Conservation (phyloP, 2,888 invertebrate genomes). For the Drosophila longiperda region DNA sequence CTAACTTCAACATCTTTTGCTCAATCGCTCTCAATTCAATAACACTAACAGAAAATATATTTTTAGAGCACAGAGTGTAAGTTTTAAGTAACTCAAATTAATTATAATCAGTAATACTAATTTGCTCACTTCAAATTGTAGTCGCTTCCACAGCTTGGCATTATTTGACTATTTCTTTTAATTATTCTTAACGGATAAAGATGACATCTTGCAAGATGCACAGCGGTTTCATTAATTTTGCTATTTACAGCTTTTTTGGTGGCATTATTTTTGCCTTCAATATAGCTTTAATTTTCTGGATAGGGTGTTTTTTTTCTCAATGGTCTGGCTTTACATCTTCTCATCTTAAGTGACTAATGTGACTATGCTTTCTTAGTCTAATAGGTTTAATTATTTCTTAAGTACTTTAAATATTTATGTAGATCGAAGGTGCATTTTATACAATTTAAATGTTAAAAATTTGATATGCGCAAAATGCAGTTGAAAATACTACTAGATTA, state of each 20-base stretch:
- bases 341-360: constrained; percentile 50
- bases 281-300: neutral
- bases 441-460: constrained; percentile 68
- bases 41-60: neutral
- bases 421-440: constrained; percentile 56
- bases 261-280: constrained; percentile 5
- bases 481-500: constrained; percentile 17
- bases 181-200: neutral
- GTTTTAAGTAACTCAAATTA: neutral
- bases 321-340: constrained; percentile 51
- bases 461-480: constrained; percentile 65
- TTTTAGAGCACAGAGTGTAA: neutral
- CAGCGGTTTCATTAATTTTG: constrained; percentile 8
- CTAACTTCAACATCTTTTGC: neutral
- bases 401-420: constrained; percentile 25
- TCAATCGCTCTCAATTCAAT: neutral
- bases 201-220: constrained; percentile 19
- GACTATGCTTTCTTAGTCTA: constrained; percentile 39
- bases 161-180: constrained; percentile 2
- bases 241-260: constrained; percentile 33
- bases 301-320: constrained; percentile 5
- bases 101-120: neutral
- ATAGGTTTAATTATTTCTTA: constrained; percentile 31
- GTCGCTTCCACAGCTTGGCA: constrained; percentile 38
- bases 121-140: neutral